A percentile compares a stretch with the other conserved stretches of the same genome.
These are phyloP conservation scores for Panagrolaimus sp. DNA, from an alignment of 1,140 invertebrate genomes.

Conservation along the genomic window DNA sequence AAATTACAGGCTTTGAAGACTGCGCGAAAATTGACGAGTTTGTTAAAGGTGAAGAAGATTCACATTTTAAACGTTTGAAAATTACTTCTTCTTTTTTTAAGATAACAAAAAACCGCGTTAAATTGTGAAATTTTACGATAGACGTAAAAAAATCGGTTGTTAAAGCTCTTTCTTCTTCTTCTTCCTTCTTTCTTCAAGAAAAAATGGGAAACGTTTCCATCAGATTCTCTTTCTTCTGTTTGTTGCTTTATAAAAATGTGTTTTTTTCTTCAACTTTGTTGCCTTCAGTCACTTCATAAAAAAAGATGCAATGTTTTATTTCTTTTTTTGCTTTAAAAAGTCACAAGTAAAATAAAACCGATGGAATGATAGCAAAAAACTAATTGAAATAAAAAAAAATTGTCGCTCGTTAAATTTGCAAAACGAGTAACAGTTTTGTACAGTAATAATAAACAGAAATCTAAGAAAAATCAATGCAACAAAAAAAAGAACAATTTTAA, in stretches of 20 bases:
- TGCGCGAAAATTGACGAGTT: conserved; percentile 12
- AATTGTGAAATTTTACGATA: conserved; percentile 5
- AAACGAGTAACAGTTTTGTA: no score
- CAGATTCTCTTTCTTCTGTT: not conserved
- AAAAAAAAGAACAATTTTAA: no score
- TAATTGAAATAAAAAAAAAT: no score
- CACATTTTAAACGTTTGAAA: not conserved
- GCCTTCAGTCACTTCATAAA: conserved; percentile 5
- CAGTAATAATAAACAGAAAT: no score
- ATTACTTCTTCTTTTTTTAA: not conserved
- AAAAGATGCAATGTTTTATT: not conserved
- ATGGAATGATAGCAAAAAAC: conserved; percentile 11
- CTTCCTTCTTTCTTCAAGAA: not conserved
- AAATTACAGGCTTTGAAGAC: not conserved
- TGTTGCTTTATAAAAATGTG: conserved; percentile 11
- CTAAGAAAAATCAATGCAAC: no score
- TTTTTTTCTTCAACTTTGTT: conserved; percentile 5
- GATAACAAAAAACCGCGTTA: conserved; percentile 9
- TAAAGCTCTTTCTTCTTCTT: not conserved
- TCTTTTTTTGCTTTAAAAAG: conserved; percentile 10
- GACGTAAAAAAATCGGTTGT: not conserved
- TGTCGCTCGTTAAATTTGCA: no score
- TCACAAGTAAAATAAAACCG: conserved; percentile 8
- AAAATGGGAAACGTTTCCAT: not conserved
- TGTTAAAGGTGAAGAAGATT: not conserved